phyloP scores from a whole-genome alignment of 2,888 invertebrate species.

The Eurois occulta region DNA sequence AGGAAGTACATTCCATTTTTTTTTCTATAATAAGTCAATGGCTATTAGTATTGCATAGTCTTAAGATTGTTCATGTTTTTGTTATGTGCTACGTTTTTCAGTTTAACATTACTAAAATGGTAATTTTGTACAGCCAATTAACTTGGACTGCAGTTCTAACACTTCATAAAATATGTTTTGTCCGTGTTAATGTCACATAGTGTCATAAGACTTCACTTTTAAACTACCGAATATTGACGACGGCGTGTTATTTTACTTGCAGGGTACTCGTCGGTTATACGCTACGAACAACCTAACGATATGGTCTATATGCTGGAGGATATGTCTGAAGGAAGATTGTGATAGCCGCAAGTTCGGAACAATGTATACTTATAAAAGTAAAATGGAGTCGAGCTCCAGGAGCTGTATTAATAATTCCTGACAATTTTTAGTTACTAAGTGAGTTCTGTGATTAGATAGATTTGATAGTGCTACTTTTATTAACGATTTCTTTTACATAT shows the following conservation, averaged over 20 bases:
- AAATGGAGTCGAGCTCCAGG: constrained; percentile 25
- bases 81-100: constrained; percentile 37
- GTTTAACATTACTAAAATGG: constrained; percentile 35
- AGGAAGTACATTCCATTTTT: constrained; percentile 74
- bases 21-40: constrained; percentile 50
- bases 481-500: constrained; percentile 19
- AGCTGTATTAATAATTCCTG: constrained; percentile 45
- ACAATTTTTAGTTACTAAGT: constrained; percentile 48
- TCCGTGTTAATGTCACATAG: constrained; percentile 2
- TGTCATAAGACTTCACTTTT: neutral
- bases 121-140: constrained; percentile 45
- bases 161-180: constrained; percentile 17
- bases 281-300: constrained; percentile 92
- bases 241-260: constrained; percentile 65
- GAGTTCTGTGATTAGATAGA: constrained; percentile 58
- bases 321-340: constrained; percentile 75
- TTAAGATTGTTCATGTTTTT: constrained; percentile 48
- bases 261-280: constrained; percentile 86
- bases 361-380: constrained; percentile 28
- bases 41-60: constrained; percentile 64
- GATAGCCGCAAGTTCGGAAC: constrained; percentile 22
- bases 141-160: constrained; percentile 44
- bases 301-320: constrained; percentile 92
- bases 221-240: constrained; percentile 13
- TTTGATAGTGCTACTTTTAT: constrained; percentile 51